These are phyloP conservation scores for Platorchestia sp. DNA, from an alignment of 1,140 invertebrate genomes.

Conservation along the genomic window DNA sequence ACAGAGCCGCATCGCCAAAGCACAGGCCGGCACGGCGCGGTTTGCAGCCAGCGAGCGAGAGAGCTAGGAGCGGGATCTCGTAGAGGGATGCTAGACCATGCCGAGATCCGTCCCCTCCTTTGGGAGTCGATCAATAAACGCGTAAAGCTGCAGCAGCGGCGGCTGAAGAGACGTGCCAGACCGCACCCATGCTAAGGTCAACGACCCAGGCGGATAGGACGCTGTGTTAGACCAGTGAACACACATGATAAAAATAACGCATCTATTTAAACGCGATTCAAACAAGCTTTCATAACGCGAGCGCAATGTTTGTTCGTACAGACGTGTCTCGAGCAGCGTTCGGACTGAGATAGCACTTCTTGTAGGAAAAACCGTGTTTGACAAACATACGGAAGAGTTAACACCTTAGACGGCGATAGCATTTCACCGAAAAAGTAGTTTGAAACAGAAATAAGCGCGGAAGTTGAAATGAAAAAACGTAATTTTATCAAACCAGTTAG, in stretches of 20 bases:
- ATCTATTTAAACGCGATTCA: neutral
- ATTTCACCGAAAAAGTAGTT: neutral
- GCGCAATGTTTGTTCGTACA: neutral
- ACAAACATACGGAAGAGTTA: neutral
- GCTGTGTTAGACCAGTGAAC: neutral
- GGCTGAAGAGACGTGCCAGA: neutral
- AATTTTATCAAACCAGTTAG: neutral
- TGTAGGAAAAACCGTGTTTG: neutral
- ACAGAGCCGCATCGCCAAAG: neutral
- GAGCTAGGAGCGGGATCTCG: neutral
- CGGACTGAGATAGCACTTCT: neutral
- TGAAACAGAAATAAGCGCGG: neutral
- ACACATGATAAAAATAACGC: neutral
- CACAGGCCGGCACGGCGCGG: neutral
- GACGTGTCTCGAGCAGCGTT: neutral
- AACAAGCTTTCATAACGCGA: neutral
- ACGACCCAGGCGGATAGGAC: neutral
- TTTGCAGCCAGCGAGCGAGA: neutral
- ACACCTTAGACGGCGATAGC: neutral
- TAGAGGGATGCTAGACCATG: neutral
- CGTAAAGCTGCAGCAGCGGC: neutral
- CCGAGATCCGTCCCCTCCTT: neutral
- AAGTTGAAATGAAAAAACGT: neutral
- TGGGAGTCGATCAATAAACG: conserved; percentile 3
- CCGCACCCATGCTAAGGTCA: conserved; percentile 5